Evolutionary conservation across 2,113 vertebrate genomes (phyloP).

Genomic region (Hypanus sabinus): DNA sequence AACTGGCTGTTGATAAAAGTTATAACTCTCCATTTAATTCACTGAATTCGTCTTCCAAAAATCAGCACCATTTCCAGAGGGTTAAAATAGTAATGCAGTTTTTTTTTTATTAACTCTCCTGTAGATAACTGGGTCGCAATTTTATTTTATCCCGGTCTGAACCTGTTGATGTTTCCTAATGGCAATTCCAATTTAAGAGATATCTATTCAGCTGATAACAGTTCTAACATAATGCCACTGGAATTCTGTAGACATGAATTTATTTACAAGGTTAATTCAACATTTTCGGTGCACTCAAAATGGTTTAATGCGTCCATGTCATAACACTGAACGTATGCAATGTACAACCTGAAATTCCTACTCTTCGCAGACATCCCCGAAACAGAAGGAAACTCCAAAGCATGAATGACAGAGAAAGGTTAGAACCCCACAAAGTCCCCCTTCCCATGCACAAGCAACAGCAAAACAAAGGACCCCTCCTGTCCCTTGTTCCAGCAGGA

Average conservation of each 20-base stretch:
- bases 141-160: not conserved
- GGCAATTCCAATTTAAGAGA: not conserved
- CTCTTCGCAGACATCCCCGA: no score
- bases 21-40: not conserved
- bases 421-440: no score
- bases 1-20: not conserved
- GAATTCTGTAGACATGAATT: not conserved
- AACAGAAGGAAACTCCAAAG: no score
- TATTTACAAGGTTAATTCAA: not conserved
- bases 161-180: not conserved
- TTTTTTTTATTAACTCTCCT: not conserved
- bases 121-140: not conserved
- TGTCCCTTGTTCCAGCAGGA: no score
- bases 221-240: not conserved
- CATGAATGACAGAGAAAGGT: no score
- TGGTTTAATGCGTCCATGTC: no score
- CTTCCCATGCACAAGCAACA: no score
- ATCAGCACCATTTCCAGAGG: not conserved
- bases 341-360: no score
- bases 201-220: not conserved
- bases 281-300: not conserved
- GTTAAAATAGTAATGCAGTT: not conserved
- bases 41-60: not conserved
- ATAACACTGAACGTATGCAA: no score
- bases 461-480: no score